Conservation (phyloP, 2,888 invertebrate genomes). For the Epistrophe grossulariae region DNA sequence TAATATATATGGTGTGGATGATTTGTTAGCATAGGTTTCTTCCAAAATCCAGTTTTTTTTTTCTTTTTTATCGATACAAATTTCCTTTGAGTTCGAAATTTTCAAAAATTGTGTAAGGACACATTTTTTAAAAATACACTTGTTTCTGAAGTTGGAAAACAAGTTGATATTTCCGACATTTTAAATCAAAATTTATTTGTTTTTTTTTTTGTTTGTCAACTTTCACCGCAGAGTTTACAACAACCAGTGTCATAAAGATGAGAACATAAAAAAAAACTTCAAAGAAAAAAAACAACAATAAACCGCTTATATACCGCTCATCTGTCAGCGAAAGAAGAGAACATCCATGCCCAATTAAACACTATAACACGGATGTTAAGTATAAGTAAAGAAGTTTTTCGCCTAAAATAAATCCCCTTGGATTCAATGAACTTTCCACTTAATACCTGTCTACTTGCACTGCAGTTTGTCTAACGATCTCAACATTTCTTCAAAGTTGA, state of each 20-base stretch:
- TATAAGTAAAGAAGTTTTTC: neutral
- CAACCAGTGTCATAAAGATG: neutral
- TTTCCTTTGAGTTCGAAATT: neutral
- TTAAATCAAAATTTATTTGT: neutral
- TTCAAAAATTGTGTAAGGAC: neutral
- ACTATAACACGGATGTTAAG: constrained; percentile 41
- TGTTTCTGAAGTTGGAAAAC: neutral
- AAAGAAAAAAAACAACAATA: neutral
- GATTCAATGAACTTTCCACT: constrained; percentile 38
- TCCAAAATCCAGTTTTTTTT: too few relatives aligned
- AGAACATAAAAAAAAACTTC: constrained; percentile 4
- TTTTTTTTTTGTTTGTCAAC: neutral
- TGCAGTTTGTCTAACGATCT: constrained; percentile 16
- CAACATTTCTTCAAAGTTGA: constrained; percentile 52
- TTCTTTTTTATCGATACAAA: too few relatives aligned
- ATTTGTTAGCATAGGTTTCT: too few relatives aligned
- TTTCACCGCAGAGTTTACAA: neutral
- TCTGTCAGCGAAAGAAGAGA: constrained; percentile 53
- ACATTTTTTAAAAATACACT: neutral
- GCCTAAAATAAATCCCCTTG: constrained; percentile 54
- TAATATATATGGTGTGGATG: too few relatives aligned
- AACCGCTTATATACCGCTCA: constrained; percentile 3
- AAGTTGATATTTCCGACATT: constrained; percentile 12
- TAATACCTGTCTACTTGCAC: constrained; percentile 30
- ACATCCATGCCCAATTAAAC: constrained; percentile 60